Evolutionary conservation across 1,140 invertebrate species (phyloP), one percentile per base, ranked within the genome.

Genomic region (Octopus sinensis): DNA sequence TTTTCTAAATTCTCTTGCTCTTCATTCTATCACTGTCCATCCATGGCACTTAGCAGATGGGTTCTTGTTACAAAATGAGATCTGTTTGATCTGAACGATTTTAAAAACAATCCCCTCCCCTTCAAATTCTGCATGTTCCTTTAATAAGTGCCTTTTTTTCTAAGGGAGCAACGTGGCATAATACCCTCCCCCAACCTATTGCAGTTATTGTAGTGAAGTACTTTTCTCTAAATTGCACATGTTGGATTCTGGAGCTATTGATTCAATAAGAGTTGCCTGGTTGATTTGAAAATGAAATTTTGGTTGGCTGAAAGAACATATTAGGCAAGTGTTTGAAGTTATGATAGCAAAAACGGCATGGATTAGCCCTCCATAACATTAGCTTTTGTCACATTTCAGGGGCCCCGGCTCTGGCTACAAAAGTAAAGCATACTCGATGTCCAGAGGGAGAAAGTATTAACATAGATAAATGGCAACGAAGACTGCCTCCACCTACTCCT

Each of bases 381-480:
- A 51, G 76, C 76, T 77, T 77, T 77, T 77, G 52, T 77, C 76
- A 51, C 76, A 77, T 77, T 77, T 77, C 76, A 77, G 76, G 76
- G 76, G 76, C 43, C 68, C 68, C 68, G 13, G 68, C 13, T 6
- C 68, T n/a, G 68, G 68, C 68, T 73, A 73, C 68, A 73, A 73
- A 73, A 73, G 68, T 73, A 73, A 73, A 73, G 68, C 68, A 6
- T 73, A 73, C 68, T 73, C 68, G 68, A 73, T 73, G 68, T 73
- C 17, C 68, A 9, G 68, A 73, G 68, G 68, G 68, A 73, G 68
- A 73, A 73, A 73, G 30, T 73, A 73, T 73, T 73, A 73, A 13
- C 68, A 73, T 73, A 73, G 68, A 13, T 73, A 73, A 73, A 13
- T 73, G 68, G 13, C 68, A 73, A 6, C 17, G 68, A 73, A 73